phyloP scores from a whole-genome alignment of 1,140 invertebrate genomes.

The Arctopsyche grandis region DNA sequence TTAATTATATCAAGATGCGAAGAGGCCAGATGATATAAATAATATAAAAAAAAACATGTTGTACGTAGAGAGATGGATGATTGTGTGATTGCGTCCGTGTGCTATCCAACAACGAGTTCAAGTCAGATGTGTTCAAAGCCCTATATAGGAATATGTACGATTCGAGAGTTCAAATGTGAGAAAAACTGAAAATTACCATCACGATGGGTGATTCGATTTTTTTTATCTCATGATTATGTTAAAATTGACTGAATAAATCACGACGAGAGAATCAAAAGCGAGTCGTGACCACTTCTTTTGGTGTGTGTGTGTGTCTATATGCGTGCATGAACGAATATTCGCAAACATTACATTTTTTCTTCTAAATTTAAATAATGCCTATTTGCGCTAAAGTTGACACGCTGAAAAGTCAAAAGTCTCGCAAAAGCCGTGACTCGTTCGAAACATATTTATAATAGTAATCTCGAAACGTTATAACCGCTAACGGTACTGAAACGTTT shows the following conservation, averaged over 20 bases:
- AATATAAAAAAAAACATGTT: neutral
- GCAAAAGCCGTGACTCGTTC: neutral
- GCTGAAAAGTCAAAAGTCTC: neutral
- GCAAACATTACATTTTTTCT: neutral
- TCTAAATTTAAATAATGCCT: neutral
- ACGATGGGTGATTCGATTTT: slow-evolving; percentile 1
- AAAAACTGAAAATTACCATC: slow-evolving; percentile 4
- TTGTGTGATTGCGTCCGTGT: neutral
- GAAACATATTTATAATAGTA: neutral
- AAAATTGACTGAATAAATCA: slow-evolving; percentile 33
- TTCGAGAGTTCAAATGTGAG: neutral
- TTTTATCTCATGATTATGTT: slow-evolving; percentile 6
- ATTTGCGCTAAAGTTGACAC: neutral
- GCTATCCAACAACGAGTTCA: neutral
- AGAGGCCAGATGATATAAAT: slow-evolving; percentile 11
- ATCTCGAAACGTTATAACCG: neutral
- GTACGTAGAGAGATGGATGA: neutral
- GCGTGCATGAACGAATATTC: neutral
- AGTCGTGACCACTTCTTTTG: slow-evolving; percentile 4
- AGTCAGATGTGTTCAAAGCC: slow-evolving; percentile 1
- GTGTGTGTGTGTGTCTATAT: neutral
- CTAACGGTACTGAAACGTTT: slow-evolving; percentile 29
- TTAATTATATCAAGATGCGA: slow-evolving; percentile 42
- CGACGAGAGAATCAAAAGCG: slow-evolving; percentile 23
- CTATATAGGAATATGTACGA: neutral